Conservation (phyloP, 2,797 vertebrate species). For the Orientallactaga sibirica region DNA sequence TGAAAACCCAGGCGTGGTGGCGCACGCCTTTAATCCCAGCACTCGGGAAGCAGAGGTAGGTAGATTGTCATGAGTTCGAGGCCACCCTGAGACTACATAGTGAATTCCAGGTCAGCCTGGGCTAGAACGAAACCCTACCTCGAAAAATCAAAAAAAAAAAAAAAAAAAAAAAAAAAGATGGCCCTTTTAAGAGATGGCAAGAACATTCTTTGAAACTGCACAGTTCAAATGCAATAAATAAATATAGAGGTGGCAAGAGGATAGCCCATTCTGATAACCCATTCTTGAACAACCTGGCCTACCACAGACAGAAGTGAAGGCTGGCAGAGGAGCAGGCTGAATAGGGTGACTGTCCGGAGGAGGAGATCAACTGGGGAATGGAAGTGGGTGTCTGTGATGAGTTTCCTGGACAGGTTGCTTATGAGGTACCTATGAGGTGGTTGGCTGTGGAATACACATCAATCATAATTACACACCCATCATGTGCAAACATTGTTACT, state of each 20-base stretch:
- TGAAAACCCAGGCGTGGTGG: too few species aligned
- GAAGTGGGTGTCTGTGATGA: neutral
- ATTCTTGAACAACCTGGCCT: slow-evolving; percentile 31
- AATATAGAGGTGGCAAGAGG: neutral
- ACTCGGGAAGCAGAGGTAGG: too few species aligned
- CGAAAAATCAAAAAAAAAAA: too few species aligned
- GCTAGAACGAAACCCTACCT: too few species aligned
- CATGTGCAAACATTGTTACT: slow-evolving; percentile 55
- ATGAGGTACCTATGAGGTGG: slow-evolving; percentile 44
- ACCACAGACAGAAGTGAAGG: slow-evolving; percentile 50
- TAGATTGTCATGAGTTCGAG: too few species aligned
- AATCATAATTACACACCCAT: neutral
- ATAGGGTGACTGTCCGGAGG: neutral
- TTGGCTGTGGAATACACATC: slow-evolving; percentile 10
- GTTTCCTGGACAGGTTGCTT: slow-evolving; percentile 66
- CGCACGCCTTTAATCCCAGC: too few species aligned
- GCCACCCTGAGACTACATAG: too few species aligned
- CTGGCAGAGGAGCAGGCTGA: slow-evolving; percentile 10
- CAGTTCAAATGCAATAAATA: too few species aligned
- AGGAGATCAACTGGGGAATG: slow-evolving; percentile 32
- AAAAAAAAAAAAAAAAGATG: too few species aligned
- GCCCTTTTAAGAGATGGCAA: slow-evolving; percentile 19
- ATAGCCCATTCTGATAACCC: neutral
- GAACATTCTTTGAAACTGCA: too few species aligned
- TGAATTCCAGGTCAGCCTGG: too few species aligned